Evolutionary conservation across 2,113 vertebrate species (phyloP), one percentile per base, ranked within the genome.

Genomic region (Antigone vipio): DNA sequence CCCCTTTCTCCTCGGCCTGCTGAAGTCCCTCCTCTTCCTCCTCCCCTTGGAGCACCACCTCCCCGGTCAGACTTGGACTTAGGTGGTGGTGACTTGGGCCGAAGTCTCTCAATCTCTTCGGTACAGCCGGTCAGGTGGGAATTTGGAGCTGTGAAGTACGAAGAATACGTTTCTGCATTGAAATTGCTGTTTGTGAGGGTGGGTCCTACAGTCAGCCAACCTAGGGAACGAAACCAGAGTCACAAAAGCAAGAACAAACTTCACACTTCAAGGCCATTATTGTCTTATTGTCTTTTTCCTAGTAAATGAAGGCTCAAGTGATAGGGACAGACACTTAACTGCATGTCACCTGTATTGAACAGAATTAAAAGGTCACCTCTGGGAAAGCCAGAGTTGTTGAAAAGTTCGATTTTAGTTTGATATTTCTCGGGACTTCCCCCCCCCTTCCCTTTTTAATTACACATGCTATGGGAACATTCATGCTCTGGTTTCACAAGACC

Each of bases 111-210:
- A 14, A 99, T 99, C 95, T 99, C 99, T 90, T 99, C 99, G 0
- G 99, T 99, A 88, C 99, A 99, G 71, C 99, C 99, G 0, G 99
- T 99, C 42, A 99, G 98, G 94, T 99, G 98, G 13, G 99, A 98
- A 52, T 98, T 98, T 4, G 99, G 98, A 87, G 98, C 84, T 3
- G 95, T 97, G 93, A 99, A 99, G 96, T 99, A 98, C 0, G 98
- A 97, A 5, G 98, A 98, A 2, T 99, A 99, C 0, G 98, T 97
- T 95, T 99, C 99, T 1, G 98, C 98, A 29, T 99, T 99, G 92
- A 99, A 99, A 98, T 99, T 99, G 97, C 99, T 99, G 94, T 99
- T 99, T 47, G 99, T 99, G 71, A 99, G 98, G 3, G 99, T 99
- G 8, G 99, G 99, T 79, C 99, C 99, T 45, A 99, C 99, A 1